phyloP scores from a whole-genome alignment of 2,113 vertebrate genomes.

The Cercopithecus mona region DNA sequence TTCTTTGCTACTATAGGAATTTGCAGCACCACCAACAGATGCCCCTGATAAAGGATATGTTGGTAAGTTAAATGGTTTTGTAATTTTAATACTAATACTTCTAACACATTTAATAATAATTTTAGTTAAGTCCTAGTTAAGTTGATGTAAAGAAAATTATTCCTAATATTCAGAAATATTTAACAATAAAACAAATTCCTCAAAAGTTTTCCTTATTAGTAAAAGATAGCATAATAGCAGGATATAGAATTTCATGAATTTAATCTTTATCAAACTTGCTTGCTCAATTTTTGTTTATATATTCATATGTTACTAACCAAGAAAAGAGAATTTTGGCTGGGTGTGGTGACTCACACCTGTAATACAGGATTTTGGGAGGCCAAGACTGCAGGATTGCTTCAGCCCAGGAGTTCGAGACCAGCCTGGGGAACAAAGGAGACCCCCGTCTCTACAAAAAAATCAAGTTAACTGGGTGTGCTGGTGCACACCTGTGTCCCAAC shows the following conservation, averaged over 20 bases:
- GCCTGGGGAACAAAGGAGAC: too few species aligned
- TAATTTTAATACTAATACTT: slow-evolving; percentile 25
- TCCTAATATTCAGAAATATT: slow-evolving; percentile 8
- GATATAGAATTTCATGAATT: background rate
- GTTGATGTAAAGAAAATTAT: background rate
- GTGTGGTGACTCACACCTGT: background rate
- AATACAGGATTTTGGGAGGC: too few species aligned
- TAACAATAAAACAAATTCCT: background rate
- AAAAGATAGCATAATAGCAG: background rate
- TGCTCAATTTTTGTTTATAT: background rate
- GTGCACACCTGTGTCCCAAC: too few species aligned
- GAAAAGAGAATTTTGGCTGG: background rate
- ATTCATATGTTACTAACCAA: background rate
- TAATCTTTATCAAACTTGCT: background rate
- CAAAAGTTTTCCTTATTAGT: background rate
- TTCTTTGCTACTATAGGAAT: slow-evolving; percentile 86
- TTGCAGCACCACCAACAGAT: slow-evolving; percentile 90
- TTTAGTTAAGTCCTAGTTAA: background rate
- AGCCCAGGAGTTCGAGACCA: too few species aligned
- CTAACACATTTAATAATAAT: background rate
- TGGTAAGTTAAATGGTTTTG: slow-evolving; percentile 84
- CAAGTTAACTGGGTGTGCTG: too few species aligned
- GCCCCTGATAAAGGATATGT: slow-evolving; percentile 93
- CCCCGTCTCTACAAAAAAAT: too few species aligned
- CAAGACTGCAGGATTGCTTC: too few species aligned